Base-by-base conservation (phyloP, 1,140 invertebrate genomes). In the Wiebesia pumilae region DNA sequence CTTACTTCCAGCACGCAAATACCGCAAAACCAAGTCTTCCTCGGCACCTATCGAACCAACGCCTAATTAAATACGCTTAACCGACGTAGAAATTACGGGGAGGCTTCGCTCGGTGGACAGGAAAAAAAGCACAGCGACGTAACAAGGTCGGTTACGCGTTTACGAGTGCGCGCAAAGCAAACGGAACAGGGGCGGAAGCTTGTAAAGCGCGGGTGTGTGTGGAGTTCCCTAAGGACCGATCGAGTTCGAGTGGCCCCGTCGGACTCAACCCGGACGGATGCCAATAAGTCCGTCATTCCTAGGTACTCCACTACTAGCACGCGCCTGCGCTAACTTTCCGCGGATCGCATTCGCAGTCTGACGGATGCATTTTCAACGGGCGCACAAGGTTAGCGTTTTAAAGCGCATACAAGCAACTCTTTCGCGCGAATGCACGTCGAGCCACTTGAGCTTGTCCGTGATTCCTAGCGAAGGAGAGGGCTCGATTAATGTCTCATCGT, bases 271-370 rank as follows among this genome's bases (percentile, higher is more conserved):
- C 38, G 79, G 89, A 43, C 40, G 38, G 16, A 19, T 16, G 65
- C 89, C 90, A 88, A 90, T 90, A 90, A 90, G 88, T 88, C 88
- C 87, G 88, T 89, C 89, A 89, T 88, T 87, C 84, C 87, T 62
- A 27, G 21, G 4, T 4, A 62, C 87, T 89, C 1, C n/a, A 82
- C 62, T 81, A 67, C 80, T 67, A 1, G 71, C 71, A 27, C 35
- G 16, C 71, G 71, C 35, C 71, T 75, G 19, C 38, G 16, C 40
- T 43, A 43, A 75, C 38, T 75, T 40, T 24, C 71, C 43, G 24
- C 30, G 30, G 16, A 6, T 16, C 1, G 9, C 27, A 4, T 10
- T 3, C 4, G 3, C 27, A 9, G 24, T 27, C 35, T 38, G 14
- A 16, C 51, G 12, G 16, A 54, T 2, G 19, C 16, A 54, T 54